These are phyloP conservation scores for Caenorhabditis wallacei DNA, from an alignment of 2,888 invertebrate species.

Conservation along the genomic window DNA sequence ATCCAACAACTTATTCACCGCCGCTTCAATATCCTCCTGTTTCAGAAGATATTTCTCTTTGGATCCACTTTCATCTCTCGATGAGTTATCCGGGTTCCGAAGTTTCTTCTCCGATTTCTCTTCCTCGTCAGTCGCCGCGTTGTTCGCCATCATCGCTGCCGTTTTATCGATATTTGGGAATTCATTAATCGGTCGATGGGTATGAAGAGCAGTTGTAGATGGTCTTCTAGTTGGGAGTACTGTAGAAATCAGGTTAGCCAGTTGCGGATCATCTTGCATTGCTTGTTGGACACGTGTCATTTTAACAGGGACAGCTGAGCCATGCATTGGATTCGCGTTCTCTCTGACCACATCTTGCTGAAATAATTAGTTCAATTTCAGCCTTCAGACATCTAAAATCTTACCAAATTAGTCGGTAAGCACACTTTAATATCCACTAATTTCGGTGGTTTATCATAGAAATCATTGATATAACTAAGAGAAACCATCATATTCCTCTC, in stretches of 20 bases:
- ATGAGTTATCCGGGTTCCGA: conserved; percentile 40
- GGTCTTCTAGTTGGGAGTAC: conserved; percentile 14
- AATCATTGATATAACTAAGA: conserved; percentile 70
- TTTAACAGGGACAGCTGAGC: conserved; percentile 68
- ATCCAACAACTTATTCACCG: conserved; percentile 45
- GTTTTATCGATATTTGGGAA: conserved; percentile 23
- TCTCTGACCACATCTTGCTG: conserved; percentile 60
- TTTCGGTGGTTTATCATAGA: conserved; percentile 72
- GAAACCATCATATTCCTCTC: conserved; percentile 74
- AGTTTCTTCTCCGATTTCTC: conserved; percentile 12
- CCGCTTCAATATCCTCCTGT: conserved; percentile 53
- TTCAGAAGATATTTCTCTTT: conserved; percentile 24
- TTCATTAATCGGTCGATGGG: conserved; percentile 26
- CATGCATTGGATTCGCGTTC: conserved; percentile 69
- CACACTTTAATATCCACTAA: conserved; percentile 67
- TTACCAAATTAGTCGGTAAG: conserved; percentile 70
- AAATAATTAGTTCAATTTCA: conserved; percentile 15
- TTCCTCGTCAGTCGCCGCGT: conserved; percentile 2
- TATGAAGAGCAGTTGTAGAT: background rate
- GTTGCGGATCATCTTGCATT: conserved; percentile 26
- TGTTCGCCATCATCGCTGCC: background rate
- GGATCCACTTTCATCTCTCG: background rate
- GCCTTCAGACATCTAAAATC: too few species aligned
- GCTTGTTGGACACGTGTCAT: conserved; percentile 52
- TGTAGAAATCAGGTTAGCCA: conserved; percentile 1